Evolutionary conservation across 2,888 invertebrate genomes (phyloP).

Genomic region (Trissoscelio sp.): DNA sequence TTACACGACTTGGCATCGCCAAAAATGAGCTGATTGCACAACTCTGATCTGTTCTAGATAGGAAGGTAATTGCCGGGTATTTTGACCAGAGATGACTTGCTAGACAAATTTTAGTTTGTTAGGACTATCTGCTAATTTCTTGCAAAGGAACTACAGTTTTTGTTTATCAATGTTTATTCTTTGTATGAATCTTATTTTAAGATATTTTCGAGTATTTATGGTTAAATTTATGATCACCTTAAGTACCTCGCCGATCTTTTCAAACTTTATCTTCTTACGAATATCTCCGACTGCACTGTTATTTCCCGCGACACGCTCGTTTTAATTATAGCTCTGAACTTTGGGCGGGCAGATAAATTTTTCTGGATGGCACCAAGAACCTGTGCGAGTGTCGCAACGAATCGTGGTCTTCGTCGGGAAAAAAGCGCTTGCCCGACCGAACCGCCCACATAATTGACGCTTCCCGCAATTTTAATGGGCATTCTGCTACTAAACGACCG

Average conservation of each 20-base stretch:
- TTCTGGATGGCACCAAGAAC: conserved; percentile 47
- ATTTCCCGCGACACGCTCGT: conserved; percentile 40
- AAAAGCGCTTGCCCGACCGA: conserved; percentile 61
- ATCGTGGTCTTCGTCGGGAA: conserved; percentile 54
- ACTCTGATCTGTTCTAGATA: conserved; percentile 36
- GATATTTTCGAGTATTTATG: conserved; percentile 7
- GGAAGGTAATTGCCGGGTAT: conserved; percentile 34
- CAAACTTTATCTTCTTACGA: conserved; percentile 31
- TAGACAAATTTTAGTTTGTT: conserved; percentile 38
- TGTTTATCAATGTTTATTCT: neutral
- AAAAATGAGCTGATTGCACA: conserved; percentile 51
- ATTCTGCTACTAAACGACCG: conserved; percentile 77
- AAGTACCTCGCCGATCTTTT: conserved; percentile 25
- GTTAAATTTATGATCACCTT: conserved; percentile 22
- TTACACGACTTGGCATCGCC: conserved; percentile 63
- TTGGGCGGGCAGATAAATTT: conserved; percentile 40
- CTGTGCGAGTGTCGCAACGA: conserved; percentile 59
- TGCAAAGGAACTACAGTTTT: neutral
- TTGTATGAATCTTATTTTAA: neutral
- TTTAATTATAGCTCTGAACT: conserved; percentile 52
- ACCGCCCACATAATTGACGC: conserved; percentile 76
- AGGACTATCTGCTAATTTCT: neutral
- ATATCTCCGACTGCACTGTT: conserved; percentile 24
- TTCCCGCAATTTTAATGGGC: conserved; percentile 80
- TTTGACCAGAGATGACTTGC: conserved; percentile 36